Evolutionary conservation across 1,140 invertebrate species (phyloP).

Genomic region (Neodiprion pinetum): DNA sequence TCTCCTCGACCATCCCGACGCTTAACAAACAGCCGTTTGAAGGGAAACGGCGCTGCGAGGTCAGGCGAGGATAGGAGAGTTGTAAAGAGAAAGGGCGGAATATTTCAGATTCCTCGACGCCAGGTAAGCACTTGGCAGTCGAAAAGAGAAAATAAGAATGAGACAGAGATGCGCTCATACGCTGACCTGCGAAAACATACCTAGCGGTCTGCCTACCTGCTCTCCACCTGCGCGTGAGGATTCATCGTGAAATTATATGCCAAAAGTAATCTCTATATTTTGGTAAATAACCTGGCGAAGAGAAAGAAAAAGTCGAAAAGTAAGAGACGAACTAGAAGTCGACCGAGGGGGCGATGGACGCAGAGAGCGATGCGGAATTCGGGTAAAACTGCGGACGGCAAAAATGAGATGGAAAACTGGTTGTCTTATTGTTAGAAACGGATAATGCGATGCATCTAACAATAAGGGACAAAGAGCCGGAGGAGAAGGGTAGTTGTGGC

Average conservation of each 20-base stretch:
- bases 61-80: background rate
- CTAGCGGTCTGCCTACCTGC: background rate
- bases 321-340: too few species aligned
- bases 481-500: background rate
- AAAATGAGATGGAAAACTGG: slow-evolving; percentile 36
- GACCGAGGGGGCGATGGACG: too few species aligned
- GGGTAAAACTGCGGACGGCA: too few species aligned
- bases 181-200: background rate
- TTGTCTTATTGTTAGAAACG: slow-evolving; percentile 17
- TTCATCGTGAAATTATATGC: too few species aligned
- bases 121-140: background rate
- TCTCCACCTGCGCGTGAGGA: too few species aligned
- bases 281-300: too few species aligned
- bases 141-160: background rate
- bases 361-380: too few species aligned
- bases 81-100: background rate
- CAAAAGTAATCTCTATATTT: too few species aligned
- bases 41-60: background rate
- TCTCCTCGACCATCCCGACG: background rate
- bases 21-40: background rate
- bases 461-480: background rate
- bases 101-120: background rate
- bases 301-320: too few species aligned
- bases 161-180: background rate
- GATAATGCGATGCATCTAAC: too few species aligned